Percentiles rank a stretch among this genome's conserved stretches.
Evolutionary conservation across 2,113 vertebrate genomes (phyloP).

Genomic region (Butastur rufipennis): DNA sequence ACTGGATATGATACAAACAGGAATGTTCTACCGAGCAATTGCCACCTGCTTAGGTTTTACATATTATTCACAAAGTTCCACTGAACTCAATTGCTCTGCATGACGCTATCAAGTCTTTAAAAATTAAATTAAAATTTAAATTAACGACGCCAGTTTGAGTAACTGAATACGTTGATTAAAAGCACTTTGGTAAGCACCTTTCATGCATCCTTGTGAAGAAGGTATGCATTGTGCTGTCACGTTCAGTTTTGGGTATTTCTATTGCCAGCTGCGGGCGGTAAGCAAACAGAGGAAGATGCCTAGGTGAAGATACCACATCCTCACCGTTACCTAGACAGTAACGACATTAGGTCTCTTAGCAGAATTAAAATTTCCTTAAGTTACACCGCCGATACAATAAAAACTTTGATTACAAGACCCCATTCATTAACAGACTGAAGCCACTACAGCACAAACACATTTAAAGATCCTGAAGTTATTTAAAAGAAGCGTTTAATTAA

Average conservation of each 20-base stretch:
- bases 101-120: not conserved
- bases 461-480: not conserved
- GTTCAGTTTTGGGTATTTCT: not conserved
- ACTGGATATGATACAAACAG: not conserved
- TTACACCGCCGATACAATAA: not conserved
- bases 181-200: not conserved
- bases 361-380: not conserved
- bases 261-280: not conserved
- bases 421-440: not conserved
- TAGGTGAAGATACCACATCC: not conserved
- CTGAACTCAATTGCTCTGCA: not conserved
- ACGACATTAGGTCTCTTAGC: not conserved
- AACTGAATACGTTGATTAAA: not conserved
- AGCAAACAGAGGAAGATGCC: not conserved
- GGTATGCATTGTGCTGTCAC: not conserved
- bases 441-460: not conserved
- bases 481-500: not conserved
- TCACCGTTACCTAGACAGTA: not conserved
- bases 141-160: not conserved
- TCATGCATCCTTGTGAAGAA: not conserved
- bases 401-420: not conserved
- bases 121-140: conserved; percentile 15
- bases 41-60: not conserved
- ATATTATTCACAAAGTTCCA: not conserved
- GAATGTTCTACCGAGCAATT: not conserved